Evolutionary conservation across 2,888 invertebrate species (phyloP).

Genomic region (Drosophila paramelanica): DNA sequence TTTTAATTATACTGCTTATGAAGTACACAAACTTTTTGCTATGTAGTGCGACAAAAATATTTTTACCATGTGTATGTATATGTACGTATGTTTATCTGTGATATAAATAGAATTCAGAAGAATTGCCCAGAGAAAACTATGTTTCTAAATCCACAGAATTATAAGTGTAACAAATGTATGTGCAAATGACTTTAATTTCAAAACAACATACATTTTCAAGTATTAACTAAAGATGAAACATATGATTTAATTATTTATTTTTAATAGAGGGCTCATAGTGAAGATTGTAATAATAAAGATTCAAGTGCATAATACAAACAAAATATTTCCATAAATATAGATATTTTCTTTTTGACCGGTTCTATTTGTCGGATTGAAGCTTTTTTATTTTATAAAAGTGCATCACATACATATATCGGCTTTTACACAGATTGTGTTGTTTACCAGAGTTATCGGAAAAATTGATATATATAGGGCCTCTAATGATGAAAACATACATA

Average conservation of each 20-base stretch:
- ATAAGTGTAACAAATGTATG: neutral
- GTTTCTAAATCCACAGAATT: neutral
- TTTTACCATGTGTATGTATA: conserved; percentile 28
- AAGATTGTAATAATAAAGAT: too few species aligned
- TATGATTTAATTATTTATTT: neutral
- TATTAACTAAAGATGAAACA: neutral
- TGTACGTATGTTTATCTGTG: neutral
- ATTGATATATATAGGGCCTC: too few species aligned
- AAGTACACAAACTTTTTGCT: neutral
- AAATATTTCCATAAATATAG: too few species aligned
- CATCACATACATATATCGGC: too few species aligned
- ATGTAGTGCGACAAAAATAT: conserved; percentile 31
- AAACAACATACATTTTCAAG: neutral
- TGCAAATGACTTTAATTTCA: too few species aligned
- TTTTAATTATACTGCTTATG: neutral
- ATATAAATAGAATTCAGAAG: neutral
- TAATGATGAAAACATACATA: too few species aligned
- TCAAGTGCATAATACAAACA: too few species aligned
- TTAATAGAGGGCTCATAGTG: neutral
- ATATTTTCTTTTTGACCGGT: too few species aligned
- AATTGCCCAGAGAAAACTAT: conserved; percentile 6
- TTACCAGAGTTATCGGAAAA: too few species aligned
- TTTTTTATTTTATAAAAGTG: too few species aligned
- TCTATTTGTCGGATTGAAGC: too few species aligned
- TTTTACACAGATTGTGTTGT: too few species aligned